A percentile compares a stretch with the other conserved stretches of the same genome.
phyloP scores from a whole-genome alignment of 2,888 invertebrate genomes.

The Miltochrista miniata region DNA sequence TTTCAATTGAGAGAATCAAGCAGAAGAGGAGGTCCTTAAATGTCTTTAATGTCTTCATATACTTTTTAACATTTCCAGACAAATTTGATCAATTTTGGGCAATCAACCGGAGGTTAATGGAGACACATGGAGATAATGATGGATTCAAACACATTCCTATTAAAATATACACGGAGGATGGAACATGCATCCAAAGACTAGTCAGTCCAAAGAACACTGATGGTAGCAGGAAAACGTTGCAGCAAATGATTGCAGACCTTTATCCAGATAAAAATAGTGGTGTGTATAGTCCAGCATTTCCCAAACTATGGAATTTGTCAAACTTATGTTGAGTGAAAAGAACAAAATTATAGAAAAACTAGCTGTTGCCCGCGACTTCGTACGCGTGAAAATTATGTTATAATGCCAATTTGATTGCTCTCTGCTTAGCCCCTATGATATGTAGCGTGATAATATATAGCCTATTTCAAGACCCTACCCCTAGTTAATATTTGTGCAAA shows the following conservation, averaged over 20 bases:
- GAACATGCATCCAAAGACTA: slow-evolving; percentile 89
- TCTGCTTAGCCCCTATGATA: too few relatives aligned
- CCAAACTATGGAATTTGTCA: too few relatives aligned
- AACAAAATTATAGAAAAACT: too few relatives aligned
- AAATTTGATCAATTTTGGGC: slow-evolving; percentile 99
- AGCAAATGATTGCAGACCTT: slow-evolving; percentile 87
- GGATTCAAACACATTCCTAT: slow-evolving; percentile 95
- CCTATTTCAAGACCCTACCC: too few relatives aligned
- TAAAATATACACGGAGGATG: slow-evolving; percentile 90
- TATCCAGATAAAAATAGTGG: slow-evolving; percentile 83
- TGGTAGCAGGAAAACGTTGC: slow-evolving; percentile 88
- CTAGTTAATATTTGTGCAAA: too few relatives aligned
- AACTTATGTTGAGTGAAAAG: too few relatives aligned
- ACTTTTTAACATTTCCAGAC: slow-evolving; percentile 82
- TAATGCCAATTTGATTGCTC: too few relatives aligned
- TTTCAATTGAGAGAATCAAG: too few relatives aligned
- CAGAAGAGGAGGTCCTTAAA: background rate
- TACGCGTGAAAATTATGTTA: too few relatives aligned
- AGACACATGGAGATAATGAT: slow-evolving; percentile 90
- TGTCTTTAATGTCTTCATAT: background rate
- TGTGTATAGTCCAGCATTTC: too few relatives aligned
- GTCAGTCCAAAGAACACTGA: slow-evolving; percentile 90
- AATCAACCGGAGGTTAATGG: slow-evolving; percentile 97
- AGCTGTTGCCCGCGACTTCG: too few relatives aligned
- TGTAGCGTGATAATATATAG: too few relatives aligned